These are phyloP conservation scores for Bombus confusus DNA, from an alignment of 1,140 invertebrate genomes.

Conservation along the genomic window DNA sequence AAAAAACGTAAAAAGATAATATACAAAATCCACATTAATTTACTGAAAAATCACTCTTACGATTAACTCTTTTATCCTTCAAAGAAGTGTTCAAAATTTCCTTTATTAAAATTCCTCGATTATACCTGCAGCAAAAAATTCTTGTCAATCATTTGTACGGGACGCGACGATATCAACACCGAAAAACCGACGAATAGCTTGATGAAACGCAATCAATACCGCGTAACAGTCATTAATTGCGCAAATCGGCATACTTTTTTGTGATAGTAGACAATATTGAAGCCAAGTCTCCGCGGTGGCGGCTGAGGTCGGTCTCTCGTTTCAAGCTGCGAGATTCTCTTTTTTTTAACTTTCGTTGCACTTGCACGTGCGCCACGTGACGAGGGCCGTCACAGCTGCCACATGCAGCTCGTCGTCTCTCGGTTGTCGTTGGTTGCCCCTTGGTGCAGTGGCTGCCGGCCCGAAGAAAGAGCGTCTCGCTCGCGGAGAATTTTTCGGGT, in stretches of 20 bases:
- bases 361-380: constrained; percentile 66
- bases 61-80: too few species aligned
- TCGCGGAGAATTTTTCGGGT: constrained; percentile 28
- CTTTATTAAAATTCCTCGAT: too few species aligned
- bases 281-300: not conserved
- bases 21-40: too few species aligned
- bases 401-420: constrained; percentile 51
- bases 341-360: constrained; percentile 48
- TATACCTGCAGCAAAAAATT: too few species aligned
- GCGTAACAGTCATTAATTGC: not conserved
- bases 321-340: constrained; percentile 37
- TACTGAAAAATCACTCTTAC: too few species aligned
- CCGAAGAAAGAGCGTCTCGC: not conserved
- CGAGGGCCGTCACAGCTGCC: constrained; percentile 71
- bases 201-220: not conserved
- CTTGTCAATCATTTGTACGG: too few species aligned
- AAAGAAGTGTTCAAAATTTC: too few species aligned
- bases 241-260: not conserved
- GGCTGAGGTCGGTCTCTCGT: constrained; percentile 10
- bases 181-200: too few species aligned
- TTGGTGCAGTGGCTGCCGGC: not conserved
- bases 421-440: constrained; percentile 7
- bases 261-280: not conserved
- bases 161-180: too few species aligned
- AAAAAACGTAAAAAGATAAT: too few species aligned